phyloP scores from a whole-genome alignment of 2,888 invertebrate species.

The Alloscopus bannaensis region DNA sequence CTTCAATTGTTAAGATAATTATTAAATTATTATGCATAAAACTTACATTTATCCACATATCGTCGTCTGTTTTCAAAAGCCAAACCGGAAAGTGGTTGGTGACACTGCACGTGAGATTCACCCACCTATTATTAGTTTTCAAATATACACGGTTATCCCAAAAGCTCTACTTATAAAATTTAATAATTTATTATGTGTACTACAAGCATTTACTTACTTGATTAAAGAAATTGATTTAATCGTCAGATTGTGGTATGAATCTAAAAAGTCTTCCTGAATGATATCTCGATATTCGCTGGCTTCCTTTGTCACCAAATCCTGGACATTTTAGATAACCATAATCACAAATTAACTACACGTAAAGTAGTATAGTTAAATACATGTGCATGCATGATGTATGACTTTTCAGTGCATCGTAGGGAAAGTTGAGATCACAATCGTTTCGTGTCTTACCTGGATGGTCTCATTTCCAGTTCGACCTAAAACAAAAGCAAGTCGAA shows the following conservation, averaged over 20 bases:
- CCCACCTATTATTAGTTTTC: no score
- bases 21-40: no score
- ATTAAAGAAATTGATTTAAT: constrained; percentile 89
- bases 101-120: constrained; percentile 81
- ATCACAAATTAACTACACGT: not conserved
- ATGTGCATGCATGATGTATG: not conserved
- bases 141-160: no score
- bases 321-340: no score
- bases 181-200: no score
- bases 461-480: constrained; percentile 80
- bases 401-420: no score
- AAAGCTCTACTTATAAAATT: no score
- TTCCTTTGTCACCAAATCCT: constrained; percentile 80
- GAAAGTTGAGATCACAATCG: no score
- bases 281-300: constrained; percentile 86
- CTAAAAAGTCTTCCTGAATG: constrained; percentile 88
- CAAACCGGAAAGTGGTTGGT: constrained; percentile 78
- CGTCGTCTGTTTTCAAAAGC: constrained; percentile 90
- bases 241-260: constrained; percentile 91
- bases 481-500: constrained; percentile 79
- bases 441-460: constrained; percentile 73
- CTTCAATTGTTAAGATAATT: no score
- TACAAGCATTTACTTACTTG: no score
- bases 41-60: constrained; percentile 90
- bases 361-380: not conserved